A percentile compares a stretch with the other conserved stretches of the same genome.
Evolutionary conservation across 2,888 invertebrate genomes (phyloP).

Genomic region (Ectemnius continuus): DNA sequence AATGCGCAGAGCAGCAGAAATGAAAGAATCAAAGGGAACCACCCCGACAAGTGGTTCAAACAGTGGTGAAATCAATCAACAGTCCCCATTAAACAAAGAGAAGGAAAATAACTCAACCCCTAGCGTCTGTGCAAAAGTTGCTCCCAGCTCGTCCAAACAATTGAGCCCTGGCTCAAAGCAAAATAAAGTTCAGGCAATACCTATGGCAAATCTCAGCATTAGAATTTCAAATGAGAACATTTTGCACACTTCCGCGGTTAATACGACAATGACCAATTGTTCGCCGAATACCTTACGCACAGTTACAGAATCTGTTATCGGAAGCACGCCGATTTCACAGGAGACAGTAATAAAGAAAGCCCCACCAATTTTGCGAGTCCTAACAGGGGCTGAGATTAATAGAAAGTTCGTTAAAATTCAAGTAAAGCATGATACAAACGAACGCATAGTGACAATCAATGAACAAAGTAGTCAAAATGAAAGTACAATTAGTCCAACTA

Average conservation of each 20-base stretch:
- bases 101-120: no score
- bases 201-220: slow-evolving; percentile 48
- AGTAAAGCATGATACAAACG: slow-evolving; percentile 48
- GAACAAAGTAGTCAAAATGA: slow-evolving; percentile 29
- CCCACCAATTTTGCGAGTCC: slow-evolving; percentile 53
- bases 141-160: background rate
- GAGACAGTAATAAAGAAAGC: slow-evolving; percentile 16
- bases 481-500: background rate
- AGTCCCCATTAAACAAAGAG: background rate
- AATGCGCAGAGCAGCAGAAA: slow-evolving; percentile 53
- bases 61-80: background rate
- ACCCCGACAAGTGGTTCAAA: background rate
- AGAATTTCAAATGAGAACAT: slow-evolving; percentile 46
- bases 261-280: slow-evolving; percentile 24
- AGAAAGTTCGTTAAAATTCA: slow-evolving; percentile 62
- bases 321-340: slow-evolving; percentile 1
- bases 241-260: background rate
- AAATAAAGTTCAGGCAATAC: background rate
- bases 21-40: slow-evolving; percentile 25
- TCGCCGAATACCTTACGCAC: background rate
- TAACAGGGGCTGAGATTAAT: slow-evolving; percentile 69
- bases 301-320: background rate
- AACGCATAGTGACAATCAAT: slow-evolving; percentile 53
- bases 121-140: no score
- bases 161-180: background rate